Evolutionary conservation across 2,113 vertebrate genomes (phyloP).

Genomic region (Alectura lathami): DNA sequence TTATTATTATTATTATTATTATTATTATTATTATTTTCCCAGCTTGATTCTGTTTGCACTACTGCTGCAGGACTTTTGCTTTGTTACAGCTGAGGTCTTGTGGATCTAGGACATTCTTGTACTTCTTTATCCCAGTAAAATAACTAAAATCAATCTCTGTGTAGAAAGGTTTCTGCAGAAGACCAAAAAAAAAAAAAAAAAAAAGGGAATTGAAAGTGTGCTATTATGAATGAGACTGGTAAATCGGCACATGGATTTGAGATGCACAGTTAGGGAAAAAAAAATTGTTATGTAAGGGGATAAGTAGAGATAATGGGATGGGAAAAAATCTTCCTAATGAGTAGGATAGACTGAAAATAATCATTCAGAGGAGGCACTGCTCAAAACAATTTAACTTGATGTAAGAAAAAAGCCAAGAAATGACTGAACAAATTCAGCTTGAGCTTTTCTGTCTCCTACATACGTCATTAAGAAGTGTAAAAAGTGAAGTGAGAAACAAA

Average conservation of each 20-base stretch:
- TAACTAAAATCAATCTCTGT: neutral
- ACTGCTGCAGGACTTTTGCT: neutral
- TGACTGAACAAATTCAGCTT: neutral
- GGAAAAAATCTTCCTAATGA: neutral
- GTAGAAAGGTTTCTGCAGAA: neutral
- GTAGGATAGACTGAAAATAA: neutral
- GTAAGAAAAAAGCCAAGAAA: neutral
- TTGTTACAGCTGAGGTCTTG: neutral
- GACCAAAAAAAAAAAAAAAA: neutral
- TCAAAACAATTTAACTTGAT: neutral
- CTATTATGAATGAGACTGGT: neutral
- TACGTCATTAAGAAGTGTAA: neutral
- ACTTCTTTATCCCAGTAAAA: neutral
- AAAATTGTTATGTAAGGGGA: neutral
- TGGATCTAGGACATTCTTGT: neutral
- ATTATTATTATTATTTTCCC: neutral
- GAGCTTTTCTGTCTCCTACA: neutral
- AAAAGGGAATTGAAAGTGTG: neutral
- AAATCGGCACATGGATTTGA: neutral
- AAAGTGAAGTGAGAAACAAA: neutral
- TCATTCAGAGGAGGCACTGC: constrained; percentile 8
- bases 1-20: no score
- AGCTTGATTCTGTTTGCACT: neutral
- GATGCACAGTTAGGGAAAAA: neutral
- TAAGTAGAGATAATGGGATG: neutral